Conservation (phyloP, 2,113 vertebrate genomes). For the Procavia capensis region DNA sequence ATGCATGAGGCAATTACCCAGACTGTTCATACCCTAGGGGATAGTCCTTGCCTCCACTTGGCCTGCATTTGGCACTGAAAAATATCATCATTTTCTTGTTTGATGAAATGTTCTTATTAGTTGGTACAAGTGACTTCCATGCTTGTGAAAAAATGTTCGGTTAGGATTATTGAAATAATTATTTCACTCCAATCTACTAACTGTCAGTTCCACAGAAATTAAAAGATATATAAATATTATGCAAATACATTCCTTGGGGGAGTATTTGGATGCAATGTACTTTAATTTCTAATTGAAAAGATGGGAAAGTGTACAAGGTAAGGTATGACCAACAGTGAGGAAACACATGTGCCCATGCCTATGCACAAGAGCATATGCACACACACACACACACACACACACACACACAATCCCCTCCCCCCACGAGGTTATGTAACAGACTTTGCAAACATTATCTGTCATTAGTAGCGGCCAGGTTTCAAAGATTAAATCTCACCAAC, state of each 20-base stretch:
- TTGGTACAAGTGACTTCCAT: slow-evolving; percentile 67
- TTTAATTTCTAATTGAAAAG: slow-evolving; percentile 62
- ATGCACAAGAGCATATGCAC: too few relatives aligned
- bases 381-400: not conserved
- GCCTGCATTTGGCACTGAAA: slow-evolving; percentile 59
- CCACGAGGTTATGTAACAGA: not conserved
- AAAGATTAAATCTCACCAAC: not conserved
- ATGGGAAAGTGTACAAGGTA: not conserved
- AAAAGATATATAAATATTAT: slow-evolving; percentile 64
- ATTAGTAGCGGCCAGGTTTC: slow-evolving; percentile 21
- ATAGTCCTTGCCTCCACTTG: not conserved
- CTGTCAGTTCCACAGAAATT: slow-evolving; percentile 67
- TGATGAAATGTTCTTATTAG: slow-evolving; percentile 79
- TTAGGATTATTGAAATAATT: slow-evolving; percentile 82
- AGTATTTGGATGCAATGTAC: not conserved
- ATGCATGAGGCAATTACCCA: slow-evolving; percentile 30
- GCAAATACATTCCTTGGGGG: slow-evolving; percentile 45
- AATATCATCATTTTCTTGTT: slow-evolving; percentile 68
- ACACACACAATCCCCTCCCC: too few relatives aligned
- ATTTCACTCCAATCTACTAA: slow-evolving; percentile 69
- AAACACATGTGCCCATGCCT: too few relatives aligned
- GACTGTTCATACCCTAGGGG: not conserved
- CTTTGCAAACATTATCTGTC: slow-evolving; percentile 25
- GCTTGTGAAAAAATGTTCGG: slow-evolving; percentile 75
- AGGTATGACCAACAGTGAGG: not conserved